A percentile compares a stretch with the other conserved stretches of the same genome.
Conservation (phyloP, 1,140 invertebrate genomes). For the Apis florea region DNA sequence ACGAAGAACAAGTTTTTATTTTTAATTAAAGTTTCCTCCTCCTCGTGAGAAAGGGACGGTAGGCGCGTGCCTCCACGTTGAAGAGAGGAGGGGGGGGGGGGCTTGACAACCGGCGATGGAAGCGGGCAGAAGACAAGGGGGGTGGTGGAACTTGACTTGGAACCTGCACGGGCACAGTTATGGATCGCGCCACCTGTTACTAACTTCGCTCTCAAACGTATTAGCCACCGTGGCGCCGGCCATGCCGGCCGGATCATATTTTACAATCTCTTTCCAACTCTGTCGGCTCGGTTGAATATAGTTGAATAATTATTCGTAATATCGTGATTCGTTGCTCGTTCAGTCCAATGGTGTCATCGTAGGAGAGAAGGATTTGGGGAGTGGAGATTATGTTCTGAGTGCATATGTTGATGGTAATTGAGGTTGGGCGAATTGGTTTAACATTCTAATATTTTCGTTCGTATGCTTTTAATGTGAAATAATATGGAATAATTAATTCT, state of each 20-base stretch:
- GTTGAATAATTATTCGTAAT: slow-evolving; percentile 77
- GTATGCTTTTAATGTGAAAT: too few species aligned
- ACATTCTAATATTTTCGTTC: too few species aligned
- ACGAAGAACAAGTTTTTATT: slow-evolving; percentile 70
- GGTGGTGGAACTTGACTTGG: slow-evolving; percentile 2
- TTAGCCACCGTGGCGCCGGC: slow-evolving; percentile 69
- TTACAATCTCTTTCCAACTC: slow-evolving; percentile 60
- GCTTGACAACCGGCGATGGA: neutral
- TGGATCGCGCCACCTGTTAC: slow-evolving; percentile 79
- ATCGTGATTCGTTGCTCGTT: slow-evolving; percentile 64
- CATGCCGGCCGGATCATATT: slow-evolving; percentile 74
- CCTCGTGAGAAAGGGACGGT: neutral
- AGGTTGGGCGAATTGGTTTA: too few species aligned
- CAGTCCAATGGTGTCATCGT: neutral
- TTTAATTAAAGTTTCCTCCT: slow-evolving; percentile 73
- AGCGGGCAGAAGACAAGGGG: slow-evolving; percentile 32
- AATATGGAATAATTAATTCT: too few species aligned
- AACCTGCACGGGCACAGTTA: slow-evolving; percentile 67
- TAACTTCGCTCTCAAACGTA: slow-evolving; percentile 76
- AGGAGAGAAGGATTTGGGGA: slow-evolving; percentile 7
- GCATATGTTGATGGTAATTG: too few species aligned
- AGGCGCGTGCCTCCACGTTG: slow-evolving; percentile 45
- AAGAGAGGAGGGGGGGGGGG: too few species aligned
- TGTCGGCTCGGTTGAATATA: slow-evolving; percentile 57
- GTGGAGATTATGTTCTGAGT: too few species aligned